These are phyloP conservation scores for Parthenolecanium corni DNA, from an alignment of 2,888 invertebrate species.

Conservation along the genomic window DNA sequence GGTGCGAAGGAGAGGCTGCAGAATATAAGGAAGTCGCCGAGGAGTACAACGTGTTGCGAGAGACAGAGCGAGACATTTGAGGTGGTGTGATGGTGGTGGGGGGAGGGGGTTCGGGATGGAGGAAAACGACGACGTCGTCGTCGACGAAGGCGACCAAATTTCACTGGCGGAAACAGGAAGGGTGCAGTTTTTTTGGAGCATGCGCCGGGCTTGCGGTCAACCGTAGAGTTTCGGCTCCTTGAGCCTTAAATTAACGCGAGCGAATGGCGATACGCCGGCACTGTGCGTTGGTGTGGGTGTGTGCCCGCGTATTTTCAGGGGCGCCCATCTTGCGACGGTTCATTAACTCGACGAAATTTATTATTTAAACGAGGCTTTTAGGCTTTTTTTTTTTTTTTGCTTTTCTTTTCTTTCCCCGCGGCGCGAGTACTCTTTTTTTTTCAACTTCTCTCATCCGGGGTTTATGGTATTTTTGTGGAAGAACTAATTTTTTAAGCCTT, in stretches of 20 bases:
- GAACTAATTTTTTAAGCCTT: too few relatives aligned
- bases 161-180: constrained; percentile 21
- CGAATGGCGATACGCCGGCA: too few relatives aligned
- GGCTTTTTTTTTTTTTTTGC: constrained; percentile 8
- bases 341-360: constrained; percentile 15
- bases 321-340: constrained; percentile 7
- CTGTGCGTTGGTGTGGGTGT: background rate
- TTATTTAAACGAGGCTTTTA: constrained; percentile 19
- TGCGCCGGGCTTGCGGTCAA: constrained; percentile 25
- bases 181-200: constrained; percentile 13
- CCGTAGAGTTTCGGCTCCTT: constrained; percentile 18
- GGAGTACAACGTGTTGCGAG: background rate
- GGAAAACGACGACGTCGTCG: background rate
- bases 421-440: too few relatives aligned
- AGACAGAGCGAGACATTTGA: background rate
- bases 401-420: too few relatives aligned
- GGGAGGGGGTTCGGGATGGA: background rate
- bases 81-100: background rate
- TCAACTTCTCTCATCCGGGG: too few relatives aligned
- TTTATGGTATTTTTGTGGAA: too few relatives aligned
- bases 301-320: constrained; percentile 1
- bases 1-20: background rate
- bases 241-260: too few relatives aligned
- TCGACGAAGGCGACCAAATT: background rate
- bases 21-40: background rate